Conservation (phyloP, 2,888 invertebrate species). For the Oasisia sp. region DNA sequence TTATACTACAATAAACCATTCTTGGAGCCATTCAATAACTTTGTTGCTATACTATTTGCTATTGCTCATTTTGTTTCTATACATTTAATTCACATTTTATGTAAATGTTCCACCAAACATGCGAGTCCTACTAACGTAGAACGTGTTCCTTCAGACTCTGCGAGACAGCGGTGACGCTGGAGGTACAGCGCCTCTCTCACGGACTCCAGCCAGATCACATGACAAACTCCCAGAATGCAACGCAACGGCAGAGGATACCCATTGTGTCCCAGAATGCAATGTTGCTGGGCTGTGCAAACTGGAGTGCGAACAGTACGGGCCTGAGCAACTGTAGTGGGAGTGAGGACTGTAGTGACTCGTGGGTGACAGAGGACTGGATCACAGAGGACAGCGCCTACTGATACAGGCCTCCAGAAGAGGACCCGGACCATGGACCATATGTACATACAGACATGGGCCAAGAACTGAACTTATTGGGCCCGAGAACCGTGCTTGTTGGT, state of each 20-base stretch:
- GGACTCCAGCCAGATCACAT: neutral
- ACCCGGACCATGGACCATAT: too few relatives aligned
- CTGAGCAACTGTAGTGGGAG: conserved; percentile 6
- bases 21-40: too few relatives aligned
- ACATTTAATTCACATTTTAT: neutral
- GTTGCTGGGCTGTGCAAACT: conserved; percentile 1
- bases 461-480: too few relatives aligned
- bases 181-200: neutral
- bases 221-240: neutral
- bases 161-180: neutral
- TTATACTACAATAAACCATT: too few relatives aligned
- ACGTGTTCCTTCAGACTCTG: neutral
- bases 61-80: neutral
- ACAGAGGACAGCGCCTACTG: neutral
- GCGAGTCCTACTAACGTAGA: neutral
- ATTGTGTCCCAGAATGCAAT: neutral
- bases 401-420: too few relatives aligned
- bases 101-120: neutral
- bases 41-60: too few relatives aligned
- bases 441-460: too few relatives aligned
- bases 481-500: too few relatives aligned
- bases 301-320: neutral
- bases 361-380: neutral
- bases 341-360: neutral
- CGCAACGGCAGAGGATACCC: conserved; percentile 2